These are phyloP conservation scores for Sepioteuthis lessoniana DNA, from an alignment of 2,888 invertebrate species.

Conservation along the genomic window DNA sequence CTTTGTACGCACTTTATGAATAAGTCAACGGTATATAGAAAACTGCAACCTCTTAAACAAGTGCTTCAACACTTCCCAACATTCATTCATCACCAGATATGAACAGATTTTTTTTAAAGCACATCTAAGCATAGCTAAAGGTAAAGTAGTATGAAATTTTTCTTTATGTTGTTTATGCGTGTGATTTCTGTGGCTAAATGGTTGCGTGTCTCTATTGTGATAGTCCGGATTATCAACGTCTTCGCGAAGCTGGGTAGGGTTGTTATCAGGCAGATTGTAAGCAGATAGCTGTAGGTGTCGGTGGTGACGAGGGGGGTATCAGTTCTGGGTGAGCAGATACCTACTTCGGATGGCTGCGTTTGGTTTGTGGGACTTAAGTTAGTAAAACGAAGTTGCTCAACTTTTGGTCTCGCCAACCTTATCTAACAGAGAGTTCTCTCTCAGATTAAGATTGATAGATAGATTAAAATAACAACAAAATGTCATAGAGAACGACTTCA, in stretches of 20 bases:
- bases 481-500: not conserved
- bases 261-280: not conserved
- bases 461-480: not conserved
- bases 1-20: too few relatives aligned
- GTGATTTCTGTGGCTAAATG: slow-evolving; percentile 14
- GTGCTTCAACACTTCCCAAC: too few relatives aligned
- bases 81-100: too few relatives aligned
- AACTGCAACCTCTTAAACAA: too few relatives aligned
- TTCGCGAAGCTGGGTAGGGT: not conserved
- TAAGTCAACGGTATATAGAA: too few relatives aligned
- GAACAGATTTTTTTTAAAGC: too few relatives aligned
- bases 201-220: not conserved
- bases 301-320: not conserved
- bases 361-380: not conserved
- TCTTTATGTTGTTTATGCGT: not conserved
- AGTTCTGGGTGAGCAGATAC: not conserved
- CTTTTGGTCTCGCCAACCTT: not conserved
- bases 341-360: slow-evolving; percentile 13
- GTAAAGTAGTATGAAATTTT: not conserved
- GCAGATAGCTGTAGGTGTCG: not conserved
- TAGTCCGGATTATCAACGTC: not conserved
- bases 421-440: not conserved
- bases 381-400: not conserved
- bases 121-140: not conserved
- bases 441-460: not conserved